Conservation (phyloP, 2,888 invertebrate species). For the Lycocerus yunnanus region DNA sequence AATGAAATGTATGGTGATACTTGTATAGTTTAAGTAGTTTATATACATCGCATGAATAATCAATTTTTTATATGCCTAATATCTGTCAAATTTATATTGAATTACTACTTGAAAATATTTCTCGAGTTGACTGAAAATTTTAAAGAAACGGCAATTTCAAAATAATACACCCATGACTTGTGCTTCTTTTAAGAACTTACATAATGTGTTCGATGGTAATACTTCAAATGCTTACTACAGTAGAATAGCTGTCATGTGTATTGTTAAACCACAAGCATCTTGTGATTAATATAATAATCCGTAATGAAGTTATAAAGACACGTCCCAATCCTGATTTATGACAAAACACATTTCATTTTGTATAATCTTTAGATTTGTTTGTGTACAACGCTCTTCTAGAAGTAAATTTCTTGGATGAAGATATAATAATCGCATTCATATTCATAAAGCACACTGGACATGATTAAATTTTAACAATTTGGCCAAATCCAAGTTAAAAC, state of each 20-base stretch:
- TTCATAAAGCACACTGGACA: slow-evolving; percentile 48
- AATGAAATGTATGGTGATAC: not conserved
- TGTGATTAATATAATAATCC: slow-evolving; percentile 56
- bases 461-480: slow-evolving; percentile 56
- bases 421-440: slow-evolving; percentile 52
- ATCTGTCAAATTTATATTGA: not conserved
- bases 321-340: slow-evolving; percentile 55
- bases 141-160: not conserved
- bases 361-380: slow-evolving; percentile 48
- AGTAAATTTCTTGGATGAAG: slow-evolving; percentile 43
- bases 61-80: not conserved
- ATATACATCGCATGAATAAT: not conserved
- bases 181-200: slow-evolving; percentile 7
- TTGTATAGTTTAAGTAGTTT: not conserved
- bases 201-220: slow-evolving; percentile 30
- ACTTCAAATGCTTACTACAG: slow-evolving; percentile 15
- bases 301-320: slow-evolving; percentile 57
- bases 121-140: not conserved
- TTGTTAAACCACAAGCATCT: slow-evolving; percentile 50
- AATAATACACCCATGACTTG: not conserved
- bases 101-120: not conserved
- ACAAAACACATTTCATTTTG: slow-evolving; percentile 51
- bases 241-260: slow-evolving; percentile 42
- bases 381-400: slow-evolving; percentile 42
- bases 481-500: not conserved